Evolutionary conservation across 2,888 invertebrate species (phyloP), one percentile per base, ranked within the genome.

Genomic region (Augiades crinisus): DNA sequence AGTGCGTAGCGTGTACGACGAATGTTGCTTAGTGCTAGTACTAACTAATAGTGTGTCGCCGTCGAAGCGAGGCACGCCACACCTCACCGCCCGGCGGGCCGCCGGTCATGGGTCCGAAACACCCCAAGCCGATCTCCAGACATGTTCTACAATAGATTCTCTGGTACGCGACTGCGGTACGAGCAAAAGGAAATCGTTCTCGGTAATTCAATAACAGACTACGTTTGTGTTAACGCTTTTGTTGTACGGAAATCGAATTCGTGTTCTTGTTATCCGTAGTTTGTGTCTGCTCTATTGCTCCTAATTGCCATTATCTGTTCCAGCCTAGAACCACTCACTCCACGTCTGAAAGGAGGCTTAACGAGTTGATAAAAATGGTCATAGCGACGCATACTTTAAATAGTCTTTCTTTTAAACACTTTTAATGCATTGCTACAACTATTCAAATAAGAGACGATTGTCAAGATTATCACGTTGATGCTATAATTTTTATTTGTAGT

Each of bases 131-230:
- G 49, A 41, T 55, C 60, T 50, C 45, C 54, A 67, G 64, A 69
- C 58, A 88, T 89, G 88, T 65, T 88, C 64, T 74, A 76, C 65
- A 75, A 79, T 71, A 75, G 82, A 67, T 81, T 84, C 24, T 85
- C 86, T 72, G 79, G 88, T 68, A 91, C 92, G 60, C 90, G 93
- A 43, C 87, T 93, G 56, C 84, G 94, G 70, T 91, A 92, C 78
- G 91, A 92, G 62, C 91, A 91, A 76, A 93, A 92, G 80, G 94
- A 94, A 86, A 89, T 95, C 55, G 81, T 95, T 63, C 85, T 95
- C 69, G 94, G 94, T 94, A 91, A 83, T 40, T 51, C 19, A 40
- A 54, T 47, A 17, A 2, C 24, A 44, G 50, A 27, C 21, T 47
- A 14, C 22, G 47, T 41, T 59, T 27, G 47, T 13, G 7, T 33